Evolutionary conservation across 2,797 vertebrate genomes (phyloP), one percentile per base, ranked within the genome.

Genomic region (Orestias chungarensis): DNA sequence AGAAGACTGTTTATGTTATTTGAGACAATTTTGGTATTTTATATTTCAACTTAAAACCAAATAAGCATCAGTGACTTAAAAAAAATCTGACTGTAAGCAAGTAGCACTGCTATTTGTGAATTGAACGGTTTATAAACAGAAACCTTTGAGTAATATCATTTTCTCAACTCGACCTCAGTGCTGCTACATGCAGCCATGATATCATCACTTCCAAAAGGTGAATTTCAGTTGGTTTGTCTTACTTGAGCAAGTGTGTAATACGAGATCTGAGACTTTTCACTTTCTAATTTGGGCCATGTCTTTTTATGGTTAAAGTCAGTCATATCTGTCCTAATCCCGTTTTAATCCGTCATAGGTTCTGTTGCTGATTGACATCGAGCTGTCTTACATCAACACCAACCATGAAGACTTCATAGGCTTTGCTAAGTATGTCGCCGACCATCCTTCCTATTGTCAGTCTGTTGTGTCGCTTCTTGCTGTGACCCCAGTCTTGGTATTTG

Each of bases 371-470:
- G 99, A 99, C 94, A 99, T 99, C 93, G n/a, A n/a, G n/a, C n/a
- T n/a, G n/a, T n/a, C n/a, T n/a, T n/a, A n/a, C n/a, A n/a, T n/a
- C n/a, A 99, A 99, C 94, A 99, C 98, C 47, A 99, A 99, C 91
- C 98, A 99, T 0, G 98, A 99, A 75, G 98, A 99, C 92, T 99
- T 99, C 93, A 99, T 99, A n/a, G 97, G 97, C 64, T 99, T 99
- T 64, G 97, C 98, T 82, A 99, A 99, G 97, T 99, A 93, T 76
- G 97, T 95, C n/a, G n/a, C n/a, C n/a, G 29, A 27, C 40, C 54
- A 0, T 20, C 35, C 42, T 35, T 17, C 55, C 14, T 27, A 5
- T 12, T 47, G 23, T 61, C 40, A 35, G 12, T 61, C 57, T 50
- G 55, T 75, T 71, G 74, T 67, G 64, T 61, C 74, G 82, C 83